Percentiles rank a stretch among this genome's conserved stretches.
Conservation (phyloP, 2,113 vertebrate genomes). For the Clarias magur region DNA sequence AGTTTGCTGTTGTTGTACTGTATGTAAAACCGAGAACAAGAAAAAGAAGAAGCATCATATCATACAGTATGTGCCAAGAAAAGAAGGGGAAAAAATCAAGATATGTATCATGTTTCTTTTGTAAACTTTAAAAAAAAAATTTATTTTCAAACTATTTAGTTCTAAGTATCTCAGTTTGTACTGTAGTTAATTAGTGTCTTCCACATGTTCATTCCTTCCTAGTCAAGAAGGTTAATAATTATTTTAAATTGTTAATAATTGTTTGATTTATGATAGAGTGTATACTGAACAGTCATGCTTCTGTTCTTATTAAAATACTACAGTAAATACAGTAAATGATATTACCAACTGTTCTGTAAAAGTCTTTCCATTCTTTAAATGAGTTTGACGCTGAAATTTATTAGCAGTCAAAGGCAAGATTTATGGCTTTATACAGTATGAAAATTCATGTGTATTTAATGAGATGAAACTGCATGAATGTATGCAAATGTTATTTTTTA, state of each 20-base stretch:
- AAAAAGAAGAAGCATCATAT: background rate
- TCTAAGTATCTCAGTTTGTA: too few relatives aligned
- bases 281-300: background rate
- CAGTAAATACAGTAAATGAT: background rate
- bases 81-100: too few relatives aligned
- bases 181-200: too few relatives aligned
- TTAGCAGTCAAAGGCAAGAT: background rate
- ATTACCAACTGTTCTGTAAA: background rate
- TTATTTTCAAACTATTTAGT: too few relatives aligned
- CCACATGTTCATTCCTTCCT: background rate
- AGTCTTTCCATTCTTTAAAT: background rate
- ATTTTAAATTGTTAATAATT: too few relatives aligned
- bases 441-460: background rate
- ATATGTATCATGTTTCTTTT: too few relatives aligned
- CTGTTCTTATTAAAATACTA: background rate
- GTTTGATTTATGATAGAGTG: too few relatives aligned
- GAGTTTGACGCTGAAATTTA: background rate
- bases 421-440: background rate
- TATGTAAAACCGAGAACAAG: background rate
- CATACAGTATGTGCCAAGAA: background rate
- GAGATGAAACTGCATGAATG: background rate
- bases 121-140: too few relatives aligned
- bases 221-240: background rate
- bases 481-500: background rate
- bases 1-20: background rate